Evolutionary conservation across 2,797 vertebrate species (phyloP).

Genomic region (Microchirus variegatus): DNA sequence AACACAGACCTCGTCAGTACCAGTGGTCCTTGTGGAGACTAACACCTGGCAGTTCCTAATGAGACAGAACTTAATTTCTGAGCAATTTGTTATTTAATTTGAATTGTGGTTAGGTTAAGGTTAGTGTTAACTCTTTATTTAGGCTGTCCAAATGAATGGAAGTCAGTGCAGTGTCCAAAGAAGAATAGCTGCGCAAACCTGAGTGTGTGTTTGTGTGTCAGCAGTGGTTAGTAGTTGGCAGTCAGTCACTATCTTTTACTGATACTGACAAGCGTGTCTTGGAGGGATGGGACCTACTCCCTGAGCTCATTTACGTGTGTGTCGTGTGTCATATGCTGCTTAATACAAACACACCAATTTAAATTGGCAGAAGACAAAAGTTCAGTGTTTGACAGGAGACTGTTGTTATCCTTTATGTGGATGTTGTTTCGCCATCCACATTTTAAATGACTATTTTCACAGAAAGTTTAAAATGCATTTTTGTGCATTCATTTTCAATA

Average conservation of each 20-base stretch:
- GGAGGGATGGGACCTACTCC: slow-evolving; percentile 44
- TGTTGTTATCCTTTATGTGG: slow-evolving; percentile 8
- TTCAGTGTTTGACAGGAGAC: slow-evolving; percentile 38
- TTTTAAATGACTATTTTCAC: background rate
- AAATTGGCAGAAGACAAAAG: slow-evolving; percentile 40
- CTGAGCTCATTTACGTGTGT: slow-evolving; percentile 55
- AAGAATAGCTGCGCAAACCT: too few species aligned
- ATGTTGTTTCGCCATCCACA: slow-evolving; percentile 27
- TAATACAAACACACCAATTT: slow-evolving; percentile 42
- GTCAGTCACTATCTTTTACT: slow-evolving; percentile 53
- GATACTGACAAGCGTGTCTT: slow-evolving; percentile 64
- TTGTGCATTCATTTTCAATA: background rate
- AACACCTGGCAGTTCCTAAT: too few species aligned
- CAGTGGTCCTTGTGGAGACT: too few species aligned
- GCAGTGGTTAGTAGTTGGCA: slow-evolving; percentile 61
- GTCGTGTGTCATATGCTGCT: slow-evolving; percentile 42
- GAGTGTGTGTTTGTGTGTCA: slow-evolving; percentile 38
- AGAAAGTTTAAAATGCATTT: too few species aligned
- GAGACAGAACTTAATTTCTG: too few species aligned
- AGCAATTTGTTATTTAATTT: too few species aligned
- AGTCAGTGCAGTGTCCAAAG: too few species aligned
- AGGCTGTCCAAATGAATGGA: too few species aligned
- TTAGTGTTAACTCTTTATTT: too few species aligned
- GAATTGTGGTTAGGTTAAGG: too few species aligned
- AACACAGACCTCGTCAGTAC: too few species aligned